phyloP scores from a whole-genome alignment of 2,888 invertebrate species.

The Nowickia ferox region DNA sequence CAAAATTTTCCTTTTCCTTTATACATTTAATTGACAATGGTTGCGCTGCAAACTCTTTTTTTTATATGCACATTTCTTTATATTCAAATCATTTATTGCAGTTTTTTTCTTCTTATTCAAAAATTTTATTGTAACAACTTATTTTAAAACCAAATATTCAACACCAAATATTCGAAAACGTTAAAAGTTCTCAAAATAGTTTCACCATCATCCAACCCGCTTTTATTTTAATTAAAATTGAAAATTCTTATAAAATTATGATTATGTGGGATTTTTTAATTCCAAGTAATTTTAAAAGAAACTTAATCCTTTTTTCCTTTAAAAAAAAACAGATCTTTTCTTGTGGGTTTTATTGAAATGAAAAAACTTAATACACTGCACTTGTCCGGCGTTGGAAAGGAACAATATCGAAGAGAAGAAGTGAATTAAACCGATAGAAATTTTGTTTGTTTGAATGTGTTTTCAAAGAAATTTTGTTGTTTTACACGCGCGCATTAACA shows the following conservation, averaged over 20 bases:
- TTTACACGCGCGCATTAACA: constrained; percentile 63
- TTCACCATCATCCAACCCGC: background rate
- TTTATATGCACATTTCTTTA: background rate
- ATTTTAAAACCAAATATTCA: background rate
- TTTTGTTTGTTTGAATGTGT: constrained; percentile 42
- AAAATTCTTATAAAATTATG: background rate
- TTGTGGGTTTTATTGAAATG: constrained; percentile 14
- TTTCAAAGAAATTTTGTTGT: constrained; percentile 32
- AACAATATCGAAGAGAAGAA: constrained; percentile 29
- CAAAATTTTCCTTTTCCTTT: background rate
- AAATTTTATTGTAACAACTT: background rate
- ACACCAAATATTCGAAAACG: background rate
- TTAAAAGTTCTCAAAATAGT: background rate
- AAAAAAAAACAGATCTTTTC: constrained; percentile 5
- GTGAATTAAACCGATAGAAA: constrained; percentile 47
- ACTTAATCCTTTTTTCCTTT: constrained; percentile 4
- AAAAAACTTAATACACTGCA: constrained; percentile 62
- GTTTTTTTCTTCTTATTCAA: background rate
- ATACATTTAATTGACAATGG: constrained; percentile 53
- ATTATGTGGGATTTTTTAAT: background rate
- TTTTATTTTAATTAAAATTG: background rate
- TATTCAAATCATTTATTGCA: background rate
- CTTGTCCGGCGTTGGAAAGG: constrained; percentile 72
- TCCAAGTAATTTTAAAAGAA: constrained; percentile 11
- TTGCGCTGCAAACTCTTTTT: background rate